Conservation (phyloP, 2,888 invertebrate genomes). For the Drosophila quinaria region DNA sequence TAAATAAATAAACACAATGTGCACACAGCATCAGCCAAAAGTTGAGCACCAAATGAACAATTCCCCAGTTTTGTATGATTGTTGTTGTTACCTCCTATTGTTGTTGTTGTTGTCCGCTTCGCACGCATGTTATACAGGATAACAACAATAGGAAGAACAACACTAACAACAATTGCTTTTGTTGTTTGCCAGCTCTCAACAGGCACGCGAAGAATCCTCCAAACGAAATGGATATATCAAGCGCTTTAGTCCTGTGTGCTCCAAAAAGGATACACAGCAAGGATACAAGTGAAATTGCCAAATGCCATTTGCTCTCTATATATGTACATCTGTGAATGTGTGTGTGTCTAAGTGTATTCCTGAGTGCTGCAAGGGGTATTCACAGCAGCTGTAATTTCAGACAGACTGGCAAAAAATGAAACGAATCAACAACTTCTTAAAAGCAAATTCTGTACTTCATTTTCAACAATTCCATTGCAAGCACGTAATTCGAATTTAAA, state of each 20-base stretch:
- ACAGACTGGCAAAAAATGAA: constrained; percentile 26
- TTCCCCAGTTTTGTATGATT: constrained; percentile 52
- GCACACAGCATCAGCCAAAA: constrained; percentile 36
- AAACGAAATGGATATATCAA: constrained; percentile 75
- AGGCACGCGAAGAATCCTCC: constrained; percentile 78
- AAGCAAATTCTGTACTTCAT: constrained; percentile 32
- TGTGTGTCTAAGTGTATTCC: constrained; percentile 18
- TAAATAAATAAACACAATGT: constrained; percentile 72
- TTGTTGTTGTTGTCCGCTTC: constrained; percentile 46
- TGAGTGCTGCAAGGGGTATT: constrained; percentile 5
- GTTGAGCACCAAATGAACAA: constrained; percentile 66
- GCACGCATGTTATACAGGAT: constrained; percentile 70
- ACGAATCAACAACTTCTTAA: constrained; percentile 20
- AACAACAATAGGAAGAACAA: constrained; percentile 23
- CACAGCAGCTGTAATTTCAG: constrained; percentile 42
- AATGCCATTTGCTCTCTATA: constrained; percentile 55
- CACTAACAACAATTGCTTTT: constrained; percentile 48
- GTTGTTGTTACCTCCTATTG: constrained; percentile 5
- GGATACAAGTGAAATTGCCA: constrained; percentile 59
- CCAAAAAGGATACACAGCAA: constrained; percentile 53
- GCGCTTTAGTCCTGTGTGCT: constrained; percentile 46
- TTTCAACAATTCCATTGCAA: constrained; percentile 15
- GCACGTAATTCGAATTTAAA: constrained; percentile 13
- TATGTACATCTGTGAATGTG: constrained; percentile 1
- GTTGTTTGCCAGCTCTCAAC: constrained; percentile 71